These are phyloP conservation scores for Lycopodina hypogea DNA, from an alignment of 37 sponge, comb jelly and placozoan species.

Conservation along the genomic window DNA sequence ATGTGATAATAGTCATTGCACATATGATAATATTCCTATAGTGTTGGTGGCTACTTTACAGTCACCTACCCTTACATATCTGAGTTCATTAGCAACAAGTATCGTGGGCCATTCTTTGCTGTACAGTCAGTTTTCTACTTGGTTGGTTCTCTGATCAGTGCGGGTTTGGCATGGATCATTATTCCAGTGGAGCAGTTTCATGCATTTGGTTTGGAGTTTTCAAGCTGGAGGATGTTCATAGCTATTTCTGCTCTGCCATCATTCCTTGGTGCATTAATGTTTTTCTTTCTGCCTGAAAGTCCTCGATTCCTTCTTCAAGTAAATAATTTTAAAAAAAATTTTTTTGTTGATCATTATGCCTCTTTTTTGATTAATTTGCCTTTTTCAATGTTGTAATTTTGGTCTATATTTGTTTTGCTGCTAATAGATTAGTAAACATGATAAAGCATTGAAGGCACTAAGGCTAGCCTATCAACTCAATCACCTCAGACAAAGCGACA, in stretches of 20 bases:
- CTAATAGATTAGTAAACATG: constrained; percentile 30
- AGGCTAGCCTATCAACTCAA: constrained; percentile 27
- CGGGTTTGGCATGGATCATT: constrained; percentile 63
- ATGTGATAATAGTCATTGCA: too few relatives aligned
- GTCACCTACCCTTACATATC: constrained; percentile 56
- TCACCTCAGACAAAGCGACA: neutral
- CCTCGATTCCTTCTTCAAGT: constrained; percentile 65
- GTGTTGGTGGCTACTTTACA: constrained; percentile 75
- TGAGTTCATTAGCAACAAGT: constrained; percentile 64
- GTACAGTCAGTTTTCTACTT: constrained; percentile 59
- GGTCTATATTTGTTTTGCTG: too few relatives aligned
- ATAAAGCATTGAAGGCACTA: constrained; percentile 31
- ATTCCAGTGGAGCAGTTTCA: constrained; percentile 25
- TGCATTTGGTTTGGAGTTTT: constrained; percentile 5
- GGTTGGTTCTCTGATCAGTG: constrained; percentile 42
- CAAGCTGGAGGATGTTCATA: constrained; percentile 69
- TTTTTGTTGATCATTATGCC: too few relatives aligned
- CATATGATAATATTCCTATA: too few relatives aligned
- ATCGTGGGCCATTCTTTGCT: constrained; percentile 55
- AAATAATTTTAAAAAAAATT: neutral
- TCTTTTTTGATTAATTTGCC: too few relatives aligned
- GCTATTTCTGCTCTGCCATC: constrained; percentile 64
- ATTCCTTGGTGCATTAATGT: constrained; percentile 43
- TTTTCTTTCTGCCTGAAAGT: constrained; percentile 73
- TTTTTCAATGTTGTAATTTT: too few relatives aligned